A percentile compares a stretch with the other conserved stretches of the same genome.
phyloP scores from a whole-genome alignment of 2,113 vertebrate species.

The Garra rufa region DNA sequence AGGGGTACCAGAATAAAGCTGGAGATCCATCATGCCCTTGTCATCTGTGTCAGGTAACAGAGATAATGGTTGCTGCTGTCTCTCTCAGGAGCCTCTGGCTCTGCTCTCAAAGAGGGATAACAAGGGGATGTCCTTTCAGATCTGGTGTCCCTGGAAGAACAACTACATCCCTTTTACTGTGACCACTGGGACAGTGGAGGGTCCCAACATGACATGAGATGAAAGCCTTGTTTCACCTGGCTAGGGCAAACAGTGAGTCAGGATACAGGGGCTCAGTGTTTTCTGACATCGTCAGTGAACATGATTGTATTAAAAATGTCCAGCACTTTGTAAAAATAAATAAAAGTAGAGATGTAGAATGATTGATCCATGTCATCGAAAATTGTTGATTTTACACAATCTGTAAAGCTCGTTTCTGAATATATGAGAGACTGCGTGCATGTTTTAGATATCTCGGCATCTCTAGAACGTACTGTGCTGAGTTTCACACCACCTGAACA shows the following conservation, averaged over 20 bases:
- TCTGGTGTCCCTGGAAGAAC: slow-evolving; percentile 53
- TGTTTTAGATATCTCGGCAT: neutral
- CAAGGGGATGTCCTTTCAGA: slow-evolving; percentile 58
- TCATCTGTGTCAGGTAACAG: slow-evolving; percentile 62
- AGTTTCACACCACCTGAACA: neutral
- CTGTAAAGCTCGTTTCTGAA: neutral
- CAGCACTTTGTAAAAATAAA: neutral
- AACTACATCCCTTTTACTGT: slow-evolving; percentile 49
- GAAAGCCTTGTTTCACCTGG: slow-evolving; percentile 23
- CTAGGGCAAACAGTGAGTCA: slow-evolving; percentile 30
- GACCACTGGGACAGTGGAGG: slow-evolving; percentile 39
- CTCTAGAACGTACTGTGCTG: neutral
- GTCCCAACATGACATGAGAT: slow-evolving; percentile 58
- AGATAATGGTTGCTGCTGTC: slow-evolving; percentile 63
- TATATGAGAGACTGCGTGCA: neutral
- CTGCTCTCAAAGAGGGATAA: slow-evolving; percentile 52
- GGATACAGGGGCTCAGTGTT: neutral
- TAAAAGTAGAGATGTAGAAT: neutral
- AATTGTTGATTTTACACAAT: neutral
- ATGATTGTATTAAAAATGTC: slow-evolving; percentile 8
- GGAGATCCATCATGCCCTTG: slow-evolving; percentile 54
- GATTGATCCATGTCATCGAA: neutral
- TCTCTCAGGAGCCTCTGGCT: slow-evolving; percentile 42
- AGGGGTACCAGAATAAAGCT: slow-evolving; percentile 60
- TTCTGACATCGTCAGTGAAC: slow-evolving; percentile 6